A percentile compares a stretch with the other conserved stretches of the same genome.
These are phyloP conservation scores for Paramisgurnus dabryanus DNA, from an alignment of 2,113 vertebrate species.

Conservation along the genomic window DNA sequence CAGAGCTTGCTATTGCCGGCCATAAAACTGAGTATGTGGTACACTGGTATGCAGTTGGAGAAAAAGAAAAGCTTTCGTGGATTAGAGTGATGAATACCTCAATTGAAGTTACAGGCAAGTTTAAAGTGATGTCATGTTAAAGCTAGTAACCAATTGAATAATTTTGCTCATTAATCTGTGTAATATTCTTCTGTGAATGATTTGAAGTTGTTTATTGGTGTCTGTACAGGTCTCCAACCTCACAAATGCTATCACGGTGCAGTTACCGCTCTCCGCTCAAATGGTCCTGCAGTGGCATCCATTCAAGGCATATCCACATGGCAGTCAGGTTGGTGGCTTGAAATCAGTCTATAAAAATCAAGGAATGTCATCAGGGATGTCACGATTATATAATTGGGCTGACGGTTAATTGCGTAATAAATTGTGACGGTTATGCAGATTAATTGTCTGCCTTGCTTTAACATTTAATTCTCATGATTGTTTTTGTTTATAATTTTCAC, in stretches of 20 bases:
- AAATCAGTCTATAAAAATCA: neutral
- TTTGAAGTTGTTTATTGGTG: neutral
- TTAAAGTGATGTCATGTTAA: neutral
- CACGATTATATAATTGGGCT: too few relatives aligned
- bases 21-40: conserved; percentile 52
- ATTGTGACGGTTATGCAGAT: too few relatives aligned
- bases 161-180: neutral
- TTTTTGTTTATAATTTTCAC: too few relatives aligned
- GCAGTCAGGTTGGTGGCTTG: conserved; percentile 61
- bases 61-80: conserved; percentile 64
- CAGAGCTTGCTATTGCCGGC: conserved; percentile 43
- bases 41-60: conserved; percentile 67
- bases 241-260: conserved; percentile 69
- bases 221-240: conserved; percentile 60
- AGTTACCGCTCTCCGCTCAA: conserved; percentile 59
- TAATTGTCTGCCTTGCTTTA: too few relatives aligned
- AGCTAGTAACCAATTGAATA: neutral
- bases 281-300: conserved; percentile 28
- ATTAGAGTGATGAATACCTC: conserved; percentile 50
- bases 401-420: too few relatives aligned
- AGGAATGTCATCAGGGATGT: too few relatives aligned
- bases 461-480: too few relatives aligned
- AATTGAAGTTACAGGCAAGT: conserved; percentile 64
- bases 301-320: conserved; percentile 53
- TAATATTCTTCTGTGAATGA: too few relatives aligned